Evolutionary conservation across 2,888 invertebrate species (phyloP).

Genomic region (Harpalus rufipes): DNA sequence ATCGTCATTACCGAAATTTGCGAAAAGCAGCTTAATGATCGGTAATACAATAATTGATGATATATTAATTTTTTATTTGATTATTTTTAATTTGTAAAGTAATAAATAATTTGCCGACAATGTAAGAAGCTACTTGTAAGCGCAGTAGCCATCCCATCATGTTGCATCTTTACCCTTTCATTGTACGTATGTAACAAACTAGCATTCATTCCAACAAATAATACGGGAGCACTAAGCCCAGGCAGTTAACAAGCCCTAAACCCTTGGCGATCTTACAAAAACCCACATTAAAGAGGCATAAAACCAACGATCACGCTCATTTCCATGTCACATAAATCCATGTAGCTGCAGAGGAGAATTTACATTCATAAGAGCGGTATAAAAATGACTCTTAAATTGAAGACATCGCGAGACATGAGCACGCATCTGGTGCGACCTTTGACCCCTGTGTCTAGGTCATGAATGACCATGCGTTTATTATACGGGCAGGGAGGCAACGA

Average conservation of each 20-base stretch:
- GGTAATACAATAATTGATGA: too few relatives aligned
- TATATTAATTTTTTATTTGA: too few relatives aligned
- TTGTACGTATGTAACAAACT: background rate
- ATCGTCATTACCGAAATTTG: too few relatives aligned
- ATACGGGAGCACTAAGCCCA: slow-evolving; percentile 1
- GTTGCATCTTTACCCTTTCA: background rate
- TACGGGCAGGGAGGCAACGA: slow-evolving; percentile 54
- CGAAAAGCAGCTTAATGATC: too few relatives aligned
- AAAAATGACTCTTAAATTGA: slow-evolving; percentile 54
- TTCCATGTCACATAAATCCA: slow-evolving; percentile 52
- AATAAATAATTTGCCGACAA: background rate
- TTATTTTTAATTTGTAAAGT: background rate
- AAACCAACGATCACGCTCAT: slow-evolving; percentile 37
- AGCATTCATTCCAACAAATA: slow-evolving; percentile 24
- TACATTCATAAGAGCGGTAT: slow-evolving; percentile 51
- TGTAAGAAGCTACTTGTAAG: background rate
- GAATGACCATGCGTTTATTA: slow-evolving; percentile 66
- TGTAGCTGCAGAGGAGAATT: slow-evolving; percentile 26
- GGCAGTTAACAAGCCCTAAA: slow-evolving; percentile 55
- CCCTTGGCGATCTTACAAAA: slow-evolving; percentile 25
- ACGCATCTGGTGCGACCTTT: slow-evolving; percentile 63
- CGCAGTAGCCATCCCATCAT: slow-evolving; percentile 1
- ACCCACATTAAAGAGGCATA: slow-evolving; percentile 46
- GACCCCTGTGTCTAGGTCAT: slow-evolving; percentile 65
- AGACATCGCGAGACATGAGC: slow-evolving; percentile 51